Conservation (phyloP, 2,113 vertebrate species). For the Cheilinus undulatus region DNA sequence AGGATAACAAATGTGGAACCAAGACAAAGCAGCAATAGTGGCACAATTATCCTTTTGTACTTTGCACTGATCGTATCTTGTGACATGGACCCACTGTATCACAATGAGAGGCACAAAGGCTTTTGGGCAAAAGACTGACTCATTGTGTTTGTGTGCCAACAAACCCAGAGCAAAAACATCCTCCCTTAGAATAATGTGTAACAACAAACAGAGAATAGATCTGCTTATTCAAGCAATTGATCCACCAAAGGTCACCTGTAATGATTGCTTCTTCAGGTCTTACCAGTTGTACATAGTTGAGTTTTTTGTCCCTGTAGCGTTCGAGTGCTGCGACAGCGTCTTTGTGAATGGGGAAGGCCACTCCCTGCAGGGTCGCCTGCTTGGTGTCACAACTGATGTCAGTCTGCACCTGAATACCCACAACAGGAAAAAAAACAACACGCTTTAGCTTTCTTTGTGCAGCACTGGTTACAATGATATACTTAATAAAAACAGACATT, state of each 20-base stretch:
- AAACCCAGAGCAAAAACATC: slow-evolving; percentile 5
- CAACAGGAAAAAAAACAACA: neutral
- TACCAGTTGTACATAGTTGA: slow-evolving; percentile 97
- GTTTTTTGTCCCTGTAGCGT: slow-evolving; percentile 86
- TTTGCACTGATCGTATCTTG: slow-evolving; percentile 52
- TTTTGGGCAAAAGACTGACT: slow-evolving; percentile 35
- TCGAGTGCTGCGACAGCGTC: slow-evolving; percentile 91
- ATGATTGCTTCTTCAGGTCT: slow-evolving; percentile 65
- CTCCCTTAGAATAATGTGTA: neutral
- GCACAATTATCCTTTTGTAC: slow-evolving; percentile 67
- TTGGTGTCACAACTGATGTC: slow-evolving; percentile 93
- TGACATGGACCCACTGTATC: slow-evolving; percentile 61
- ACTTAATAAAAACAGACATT: neutral
- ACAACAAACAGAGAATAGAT: neutral
- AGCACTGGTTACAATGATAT: neutral
- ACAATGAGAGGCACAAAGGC: slow-evolving; percentile 65
- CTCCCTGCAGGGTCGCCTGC: slow-evolving; percentile 94
- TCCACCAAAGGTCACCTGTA: neutral
- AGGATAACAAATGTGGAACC: slow-evolving; percentile 16
- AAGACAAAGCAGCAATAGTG: slow-evolving; percentile 25
- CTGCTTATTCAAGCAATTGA: neutral
- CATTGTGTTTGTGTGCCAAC: slow-evolving; percentile 50
- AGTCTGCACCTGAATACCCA: slow-evolving; percentile 87
- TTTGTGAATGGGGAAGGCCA: slow-evolving; percentile 92
- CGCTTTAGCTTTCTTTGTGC: neutral